Evolutionary conservation across 2,888 invertebrate species (phyloP), one percentile per base, ranked within the genome.

Genomic region (Aleiodes alternator): DNA sequence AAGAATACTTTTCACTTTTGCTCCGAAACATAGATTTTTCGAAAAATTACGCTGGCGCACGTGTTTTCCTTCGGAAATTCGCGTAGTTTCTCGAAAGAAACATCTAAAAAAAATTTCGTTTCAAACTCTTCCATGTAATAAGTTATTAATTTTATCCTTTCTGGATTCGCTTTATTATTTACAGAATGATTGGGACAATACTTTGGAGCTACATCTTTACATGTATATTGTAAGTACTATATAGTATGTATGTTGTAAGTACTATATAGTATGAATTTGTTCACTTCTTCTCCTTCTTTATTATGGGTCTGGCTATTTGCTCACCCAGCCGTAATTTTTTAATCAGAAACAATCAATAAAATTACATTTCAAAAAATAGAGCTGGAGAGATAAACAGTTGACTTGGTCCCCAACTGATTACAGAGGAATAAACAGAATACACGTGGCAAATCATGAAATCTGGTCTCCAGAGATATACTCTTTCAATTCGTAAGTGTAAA

Each of bases 391-490:
- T 85, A 92, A 93, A 81, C 93, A 93, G 85, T 89, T 96, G 43
- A 90, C 87, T n/a, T 96, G 96, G 96, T 90, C 92, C 53, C 93
- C 94, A 0, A 87, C 88, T 4, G 91, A 94, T 4, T 95, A 93
- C 84, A 93, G 92, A n/a, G 91, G 91, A 75, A 91, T 96, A 29
- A 89, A 90, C 9, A 90, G 90, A 61, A 88, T 61, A 7, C 91
- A 93, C 80, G 87, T 95, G 11, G 91, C 92, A 8, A 93, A 93
- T 79, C 90, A 91, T 70, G 91, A 93, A 77, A 91, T 96, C 71
- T 96, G 96, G 96, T 90, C 92, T 8, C 96, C 96, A 0, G 94
- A 94, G 80, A 90, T 96, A 83, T 92, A 94, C 0, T 87, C 95
- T 12, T 94, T 94, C 82, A 96, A 96, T 83, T 91, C 92, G 92